Base-by-base conservation (phyloP, 2,113 vertebrate species). In the Neoarius graeffei region DNA sequence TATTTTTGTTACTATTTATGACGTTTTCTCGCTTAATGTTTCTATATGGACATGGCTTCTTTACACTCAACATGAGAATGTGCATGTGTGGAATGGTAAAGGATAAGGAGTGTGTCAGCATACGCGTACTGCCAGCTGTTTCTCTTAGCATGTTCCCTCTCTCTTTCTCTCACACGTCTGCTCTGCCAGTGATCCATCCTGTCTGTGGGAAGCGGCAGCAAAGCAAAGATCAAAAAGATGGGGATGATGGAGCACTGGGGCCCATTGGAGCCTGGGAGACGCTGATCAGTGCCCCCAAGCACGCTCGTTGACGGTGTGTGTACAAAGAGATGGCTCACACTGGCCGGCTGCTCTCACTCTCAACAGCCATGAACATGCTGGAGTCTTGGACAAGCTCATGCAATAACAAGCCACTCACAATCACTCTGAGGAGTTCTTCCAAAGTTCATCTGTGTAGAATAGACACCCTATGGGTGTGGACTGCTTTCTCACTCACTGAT, bases 351-450 rank as follows among this genome's bases (percentile, higher is more conserved):
- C 96, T 98, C 97, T 97, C 97, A 97, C 96, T 98, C 97, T 97
- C 97, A 97, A 97, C 83, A 87, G 64, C 79, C 87, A 84, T 54
- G 96, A 95, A 93, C 92, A 86, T 96, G 96, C 96, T 97, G 96
- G 96, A 95, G 93, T 93, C 90, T 89, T 94, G 95, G 96, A 96
- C 94, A 94, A 95, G 96, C 96, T 84, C 74, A 69, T 96, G 95
- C 95, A 97, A 97, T 97, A 98, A 98, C 97, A 97, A 97, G 95
- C 95, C 96, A 91, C 93, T 93, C 93, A 94, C 94, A 94, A 96
- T 96, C 81, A 52, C 88, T 84, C 74, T 67, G 62, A 84, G 62
- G 95, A 95, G 96, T 97, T 97, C 96, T 96, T 94, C 94, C 94
- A 86, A 83, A 87, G 77, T 81, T 92, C 86, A 90, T 81, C 50